Evolutionary conservation across 2,888 invertebrate genomes (phyloP), one percentile per base, ranked within the genome.

Genomic region (Calameuta pallipes): DNA sequence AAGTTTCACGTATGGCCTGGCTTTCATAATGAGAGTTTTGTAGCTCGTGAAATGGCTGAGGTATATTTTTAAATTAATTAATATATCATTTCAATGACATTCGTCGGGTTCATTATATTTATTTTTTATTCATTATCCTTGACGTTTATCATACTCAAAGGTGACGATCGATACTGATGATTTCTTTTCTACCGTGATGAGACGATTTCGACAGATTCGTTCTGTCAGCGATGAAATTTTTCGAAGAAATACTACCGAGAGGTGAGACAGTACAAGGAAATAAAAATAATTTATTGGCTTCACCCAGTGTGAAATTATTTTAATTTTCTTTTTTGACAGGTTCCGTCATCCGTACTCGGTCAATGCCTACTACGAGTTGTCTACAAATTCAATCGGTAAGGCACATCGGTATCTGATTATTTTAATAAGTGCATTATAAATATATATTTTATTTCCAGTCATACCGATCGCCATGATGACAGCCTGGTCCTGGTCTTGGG

Each of bases 301-400:
- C 23, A 56, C 23, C 6, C 2, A 9, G 9, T 56, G 56, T 56
- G 1, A 9, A 23, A 9, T 56, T 56, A 23, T 15, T 56, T 23
- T 23, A 0, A 9, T 23, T 23, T 56, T 2, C 1, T 41, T 23
- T 23, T 23, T 23, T 6, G 2, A 13, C 85, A 92, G 92, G 77
- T 92, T 92, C 90, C 91, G 92, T 23, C 90, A 92, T 83, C 93
- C 93, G 1, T 93, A 92, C 84, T 89, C 92, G 23, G 92, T 93
- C 69, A 92, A 92, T 84, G 93, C 93, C 34, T 93, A 92, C 85
- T 93, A 93, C 84, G 92, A 93, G 81, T 91, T 92, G n/a, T 91
- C 92, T 76, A 90, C 92, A 74, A 93, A 93, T 84, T 92, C 92
- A 77, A 92, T 93, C 81, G 92, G 93, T 92, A 89, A 85, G 89